Evolutionary conservation across 2,888 invertebrate species (phyloP).

Genomic region (Allacma fusca): DNA sequence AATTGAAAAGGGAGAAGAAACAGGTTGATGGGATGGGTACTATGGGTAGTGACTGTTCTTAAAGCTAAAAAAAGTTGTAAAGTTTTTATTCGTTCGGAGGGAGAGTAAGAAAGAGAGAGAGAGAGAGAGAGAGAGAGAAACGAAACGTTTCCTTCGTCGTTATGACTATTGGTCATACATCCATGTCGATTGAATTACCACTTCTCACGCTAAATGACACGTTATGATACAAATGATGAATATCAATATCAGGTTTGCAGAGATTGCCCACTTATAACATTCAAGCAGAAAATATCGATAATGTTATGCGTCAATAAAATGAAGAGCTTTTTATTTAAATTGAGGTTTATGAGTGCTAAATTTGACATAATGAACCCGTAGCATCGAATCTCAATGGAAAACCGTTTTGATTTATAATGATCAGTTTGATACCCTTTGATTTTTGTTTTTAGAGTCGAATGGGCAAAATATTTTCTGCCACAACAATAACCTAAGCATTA

Average conservation of each 20-base stretch:
- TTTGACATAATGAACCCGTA: neutral
- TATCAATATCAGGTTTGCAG: constrained; percentile 31
- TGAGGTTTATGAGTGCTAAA: constrained; percentile 8
- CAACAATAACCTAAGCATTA: neutral
- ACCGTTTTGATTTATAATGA: constrained; percentile 8
- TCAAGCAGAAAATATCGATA: neutral
- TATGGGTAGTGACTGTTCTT: neutral
- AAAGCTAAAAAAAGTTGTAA: constrained; percentile 8
- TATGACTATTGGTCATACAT: constrained; percentile 8
- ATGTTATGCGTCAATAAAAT: neutral
- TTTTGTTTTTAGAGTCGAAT: neutral
- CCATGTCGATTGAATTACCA: constrained; percentile 9
- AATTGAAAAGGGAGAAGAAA: neutral
- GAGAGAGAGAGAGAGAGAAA: too few species aligned
- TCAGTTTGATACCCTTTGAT: neutral
- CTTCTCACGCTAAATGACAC: constrained; percentile 27
- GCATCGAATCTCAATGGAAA: neutral
- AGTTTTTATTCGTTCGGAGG: neutral
- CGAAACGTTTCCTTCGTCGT: neutral
- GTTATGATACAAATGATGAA: constrained; percentile 20
- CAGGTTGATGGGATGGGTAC: neutral
- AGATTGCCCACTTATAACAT: neutral
- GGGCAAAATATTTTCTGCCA: neutral
- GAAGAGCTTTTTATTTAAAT: neutral
- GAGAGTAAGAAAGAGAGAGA: neutral